Base-by-base conservation (phyloP, 2,113 vertebrate genomes). In the Laticauda laticaudata region DNA sequence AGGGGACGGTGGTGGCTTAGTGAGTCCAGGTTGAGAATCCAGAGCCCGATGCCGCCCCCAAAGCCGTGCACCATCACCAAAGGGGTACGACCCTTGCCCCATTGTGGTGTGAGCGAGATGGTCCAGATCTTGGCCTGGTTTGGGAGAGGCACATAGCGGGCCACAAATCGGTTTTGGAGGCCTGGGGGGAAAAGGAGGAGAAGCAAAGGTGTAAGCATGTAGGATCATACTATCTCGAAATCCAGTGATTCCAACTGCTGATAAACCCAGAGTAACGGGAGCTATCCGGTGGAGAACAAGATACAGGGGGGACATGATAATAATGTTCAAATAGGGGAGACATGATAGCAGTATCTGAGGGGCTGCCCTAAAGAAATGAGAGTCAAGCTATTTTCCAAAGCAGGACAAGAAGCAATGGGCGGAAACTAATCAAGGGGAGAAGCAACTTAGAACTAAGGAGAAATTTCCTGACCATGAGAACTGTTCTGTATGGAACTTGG, bases 51-150 rank as follows among this genome's bases (percentile, higher is more conserved):
- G 0, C 98, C 98, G 4, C 98, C 99, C 87, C 98, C 99, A 55
- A 99, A 99, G 45, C 99, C 98, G 2, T 99, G 99, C 57, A 99
- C 98, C 98, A 99, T 98, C 95, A 99, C 98, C 93, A 99, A 95
- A 0, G 99, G 98, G 2, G 98, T 98, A 93, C 98, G 97, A 1
- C 96, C 96, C 94, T 92, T 93, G 86, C 51, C 89, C 61, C 95
- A 92, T 90, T 98, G 93, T 24, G 97, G 98, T 92, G 97, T 98
- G 81, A 99, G 95, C 0, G 98, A 98, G 57, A 99, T 96, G 2
- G 98, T 99, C 99, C 99, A 99, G 96, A 99, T 98, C 95, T 98
- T 97, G 94, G 98, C 97, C 91, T 98, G 98, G 97, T 97, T 98
- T 20, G 98, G 98, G 56, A 99, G 97, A 7, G 98, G 98, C 92